Conservation (phyloP, 2,113 vertebrate genomes). For the Xenopus laevis region DNA sequence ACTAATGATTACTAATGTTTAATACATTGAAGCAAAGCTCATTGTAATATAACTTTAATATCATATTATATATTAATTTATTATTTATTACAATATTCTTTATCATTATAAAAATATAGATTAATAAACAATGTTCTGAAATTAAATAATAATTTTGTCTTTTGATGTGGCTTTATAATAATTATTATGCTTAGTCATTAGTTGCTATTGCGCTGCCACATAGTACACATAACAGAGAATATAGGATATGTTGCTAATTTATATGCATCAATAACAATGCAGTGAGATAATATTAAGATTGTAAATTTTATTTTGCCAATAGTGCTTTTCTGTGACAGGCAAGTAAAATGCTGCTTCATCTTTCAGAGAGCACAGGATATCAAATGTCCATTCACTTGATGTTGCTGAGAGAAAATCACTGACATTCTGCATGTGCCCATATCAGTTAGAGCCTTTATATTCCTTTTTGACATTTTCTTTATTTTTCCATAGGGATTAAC, state of each 20-base stretch:
- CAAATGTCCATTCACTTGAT: not conserved
- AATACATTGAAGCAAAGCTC: not conserved
- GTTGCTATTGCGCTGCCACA: not conserved
- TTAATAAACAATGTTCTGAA: not conserved
- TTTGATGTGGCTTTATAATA: not conserved
- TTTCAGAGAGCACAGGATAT: not conserved
- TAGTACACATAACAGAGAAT: not conserved
- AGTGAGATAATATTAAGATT: not conserved
- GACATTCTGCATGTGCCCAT: not conserved
- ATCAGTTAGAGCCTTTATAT: too few relatives aligned
- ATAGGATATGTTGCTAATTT: not conserved
- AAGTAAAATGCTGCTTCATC: not conserved
- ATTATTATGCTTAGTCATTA: conserved; percentile 6
- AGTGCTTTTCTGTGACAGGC: not conserved
- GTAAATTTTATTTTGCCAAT: not conserved
- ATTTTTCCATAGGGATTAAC: too few relatives aligned
- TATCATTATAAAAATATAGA: not conserved
- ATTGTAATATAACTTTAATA: conserved; percentile 1
- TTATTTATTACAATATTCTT: not conserved
- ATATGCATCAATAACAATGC: conserved; percentile 2
- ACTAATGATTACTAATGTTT: conserved; percentile 7
- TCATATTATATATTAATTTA: not conserved
- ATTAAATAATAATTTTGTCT: conserved; percentile 1
- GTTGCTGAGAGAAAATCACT: not conserved
- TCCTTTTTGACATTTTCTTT: too few relatives aligned